Evolutionary conservation across 2,113 vertebrate species (phyloP).

Genomic region (Anoura caudifer): DNA sequence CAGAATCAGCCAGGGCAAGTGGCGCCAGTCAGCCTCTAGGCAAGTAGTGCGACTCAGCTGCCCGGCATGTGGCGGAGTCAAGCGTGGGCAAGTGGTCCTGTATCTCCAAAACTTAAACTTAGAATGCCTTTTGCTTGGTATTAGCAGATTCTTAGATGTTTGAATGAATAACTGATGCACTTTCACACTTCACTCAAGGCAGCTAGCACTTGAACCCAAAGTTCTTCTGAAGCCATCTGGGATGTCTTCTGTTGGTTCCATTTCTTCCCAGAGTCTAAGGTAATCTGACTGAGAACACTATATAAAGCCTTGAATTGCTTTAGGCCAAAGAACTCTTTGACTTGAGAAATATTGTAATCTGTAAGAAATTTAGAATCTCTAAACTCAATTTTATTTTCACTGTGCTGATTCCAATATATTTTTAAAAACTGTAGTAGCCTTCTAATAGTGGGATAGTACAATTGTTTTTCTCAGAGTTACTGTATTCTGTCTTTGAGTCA

Average conservation of each 20-base stretch:
- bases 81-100: neutral
- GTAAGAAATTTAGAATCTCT: neutral
- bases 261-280: neutral
- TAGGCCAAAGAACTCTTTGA: neutral
- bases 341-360: neutral
- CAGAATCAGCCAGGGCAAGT: no score
- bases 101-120: neutral
- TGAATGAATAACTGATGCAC: neutral
- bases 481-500: neutral
- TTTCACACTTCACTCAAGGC: neutral
- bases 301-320: slow-evolving; percentile 8
- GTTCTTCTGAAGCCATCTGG: neutral
- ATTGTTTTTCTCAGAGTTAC: neutral
- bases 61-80: no score
- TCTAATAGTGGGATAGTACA: neutral
- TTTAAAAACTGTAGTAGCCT: neutral
- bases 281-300: neutral
- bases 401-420: neutral
- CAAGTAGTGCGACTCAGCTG: no score
- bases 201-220: neutral
- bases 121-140: neutral
- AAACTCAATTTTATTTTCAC: neutral
- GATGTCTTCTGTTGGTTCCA: neutral
- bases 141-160: neutral
- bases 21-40: no score